Evolutionary conservation across 2,888 invertebrate species (phyloP), one percentile per base, ranked within the genome.

Genomic region (Nematopogon swammerdamellus): DNA sequence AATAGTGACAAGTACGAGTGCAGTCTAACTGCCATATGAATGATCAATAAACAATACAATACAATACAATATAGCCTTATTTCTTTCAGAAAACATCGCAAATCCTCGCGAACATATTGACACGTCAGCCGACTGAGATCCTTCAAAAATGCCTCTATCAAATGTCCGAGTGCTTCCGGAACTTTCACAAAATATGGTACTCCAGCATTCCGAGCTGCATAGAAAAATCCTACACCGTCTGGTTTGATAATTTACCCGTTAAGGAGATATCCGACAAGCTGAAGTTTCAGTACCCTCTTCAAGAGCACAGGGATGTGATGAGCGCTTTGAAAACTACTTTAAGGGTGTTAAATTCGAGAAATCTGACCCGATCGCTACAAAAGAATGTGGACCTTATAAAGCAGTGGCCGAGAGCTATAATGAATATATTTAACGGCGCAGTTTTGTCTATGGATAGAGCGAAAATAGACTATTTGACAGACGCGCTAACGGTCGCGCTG

Each of bases 11-110:
- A n/a, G n/a, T n/a, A n/a, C n/a, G n/a, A n/a, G n/a, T n/a, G n/a
- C n/a, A n/a, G n/a, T n/a, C n/a, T n/a, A n/a, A n/a, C n/a, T n/a
- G n/a, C n/a, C n/a, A n/a, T n/a, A n/a, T n/a, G n/a, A n/a, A n/a
- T n/a, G n/a, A n/a, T n/a, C n/a, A n/a, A n/a, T n/a, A n/a, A n/a
- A n/a, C n/a, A n/a, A n/a, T n/a, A n/a, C n/a, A n/a, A n/a, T n/a
- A n/a, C n/a, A n/a, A n/a, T n/a, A n/a, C n/a, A n/a, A n/a, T n/a
- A n/a, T n/a, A n/a, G n/a, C n/a, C n/a, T n/a, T n/a, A n/a, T n/a
- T 20, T 36, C 16, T 67, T 64, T 45, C 63, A 70, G 69, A 54
- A 57, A 55, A 60, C 64, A 2, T 10, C 60, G 0, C 48, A 58
- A 46, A 55, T 59, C 1, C n/a, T 69, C 0, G 50, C 58, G 0